Conservation (phyloP, 2,113 vertebrate species). For the Atrichornis clamosus region DNA sequence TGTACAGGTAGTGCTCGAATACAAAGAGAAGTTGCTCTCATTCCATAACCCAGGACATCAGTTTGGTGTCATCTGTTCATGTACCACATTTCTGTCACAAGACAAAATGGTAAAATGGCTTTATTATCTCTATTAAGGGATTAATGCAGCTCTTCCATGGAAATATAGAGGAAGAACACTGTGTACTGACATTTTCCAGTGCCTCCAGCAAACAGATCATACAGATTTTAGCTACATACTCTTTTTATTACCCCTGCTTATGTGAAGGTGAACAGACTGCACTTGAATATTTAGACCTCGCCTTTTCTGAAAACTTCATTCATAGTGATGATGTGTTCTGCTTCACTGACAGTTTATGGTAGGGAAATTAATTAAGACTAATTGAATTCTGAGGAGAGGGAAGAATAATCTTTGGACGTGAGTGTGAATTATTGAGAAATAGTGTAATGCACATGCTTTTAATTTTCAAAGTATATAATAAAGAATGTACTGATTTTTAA, state of each 20-base stretch:
- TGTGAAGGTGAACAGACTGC: not conserved
- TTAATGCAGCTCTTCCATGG: not conserved
- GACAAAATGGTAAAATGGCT: not conserved
- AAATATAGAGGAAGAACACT: not conserved
- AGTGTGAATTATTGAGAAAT: not conserved
- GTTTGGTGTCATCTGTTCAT: not conserved
- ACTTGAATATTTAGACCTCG: not conserved
- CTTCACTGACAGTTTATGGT: constrained; percentile 13
- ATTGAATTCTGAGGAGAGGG: constrained; percentile 20
- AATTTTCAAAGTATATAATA: not conserved
- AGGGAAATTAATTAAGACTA: constrained; percentile 30
- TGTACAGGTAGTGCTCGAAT: not conserved
- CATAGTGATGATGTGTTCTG: constrained; percentile 1
- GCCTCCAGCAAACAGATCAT: not conserved
- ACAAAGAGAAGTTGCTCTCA: not conserved
- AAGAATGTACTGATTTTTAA: not conserved
- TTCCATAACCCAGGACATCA: not conserved
- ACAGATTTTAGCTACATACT: not conserved
- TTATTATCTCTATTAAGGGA: not conserved
- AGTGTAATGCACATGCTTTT: not conserved
- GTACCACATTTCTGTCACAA: not conserved
- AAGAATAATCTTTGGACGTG: not conserved
- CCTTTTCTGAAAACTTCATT: constrained; percentile 4
- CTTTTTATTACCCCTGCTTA: not conserved
- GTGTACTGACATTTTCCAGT: not conserved